phyloP scores from a whole-genome alignment of 2,113 vertebrate genomes.

The Brachypteracias leptosomus region DNA sequence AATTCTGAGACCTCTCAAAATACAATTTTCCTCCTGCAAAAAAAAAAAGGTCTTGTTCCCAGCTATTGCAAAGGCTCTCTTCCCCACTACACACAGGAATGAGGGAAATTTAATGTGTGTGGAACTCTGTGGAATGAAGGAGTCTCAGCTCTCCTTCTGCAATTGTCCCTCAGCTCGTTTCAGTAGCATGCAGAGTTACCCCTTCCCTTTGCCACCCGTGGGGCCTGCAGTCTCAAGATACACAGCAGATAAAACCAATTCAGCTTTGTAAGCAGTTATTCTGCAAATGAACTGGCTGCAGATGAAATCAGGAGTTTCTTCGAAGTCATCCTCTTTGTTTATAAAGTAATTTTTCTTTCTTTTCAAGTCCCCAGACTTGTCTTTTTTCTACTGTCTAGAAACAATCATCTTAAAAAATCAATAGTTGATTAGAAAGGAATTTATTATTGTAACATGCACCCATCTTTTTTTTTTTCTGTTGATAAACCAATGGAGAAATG shows the following conservation, averaged over 20 bases:
- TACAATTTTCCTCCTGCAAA: not conserved
- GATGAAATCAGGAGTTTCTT: not conserved
- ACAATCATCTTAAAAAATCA: not conserved
- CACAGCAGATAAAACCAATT: not conserved
- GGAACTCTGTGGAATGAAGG: not conserved
- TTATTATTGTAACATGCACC: not conserved
- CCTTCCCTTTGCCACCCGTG: not conserved
- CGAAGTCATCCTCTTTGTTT: not conserved
- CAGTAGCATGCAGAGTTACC: not conserved
- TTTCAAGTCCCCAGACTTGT: not conserved
- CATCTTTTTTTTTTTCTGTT: not conserved
- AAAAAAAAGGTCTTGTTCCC: not conserved
- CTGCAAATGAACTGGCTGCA: not conserved
- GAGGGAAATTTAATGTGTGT: not conserved
- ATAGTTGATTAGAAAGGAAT: not conserved
- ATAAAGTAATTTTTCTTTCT: not conserved
- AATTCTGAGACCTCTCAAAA: not conserved
- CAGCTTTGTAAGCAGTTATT: not conserved
- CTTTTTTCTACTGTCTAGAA: not conserved
- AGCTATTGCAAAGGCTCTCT: not conserved
- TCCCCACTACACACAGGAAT: not conserved
- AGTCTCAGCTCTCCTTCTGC: not conserved
- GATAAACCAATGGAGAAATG: not conserved
- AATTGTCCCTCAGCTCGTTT: not conserved
- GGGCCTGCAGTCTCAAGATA: not conserved